These are phyloP conservation scores for Cyphomyrus discorhynchus DNA, from an alignment of 2,113 vertebrate species.

Conservation along the genomic window DNA sequence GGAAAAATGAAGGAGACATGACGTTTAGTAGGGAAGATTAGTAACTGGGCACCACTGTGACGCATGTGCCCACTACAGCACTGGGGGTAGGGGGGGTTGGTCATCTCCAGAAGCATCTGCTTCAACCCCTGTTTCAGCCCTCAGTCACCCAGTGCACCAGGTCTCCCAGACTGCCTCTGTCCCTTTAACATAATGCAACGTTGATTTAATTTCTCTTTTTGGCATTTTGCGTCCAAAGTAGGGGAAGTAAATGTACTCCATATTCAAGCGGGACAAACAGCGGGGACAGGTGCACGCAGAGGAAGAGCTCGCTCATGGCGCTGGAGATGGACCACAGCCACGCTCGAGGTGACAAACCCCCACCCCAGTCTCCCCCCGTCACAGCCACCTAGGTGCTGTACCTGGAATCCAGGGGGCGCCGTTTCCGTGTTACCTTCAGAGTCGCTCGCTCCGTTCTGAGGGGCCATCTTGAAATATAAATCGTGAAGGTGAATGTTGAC, in stretches of 20 bases:
- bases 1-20: neutral
- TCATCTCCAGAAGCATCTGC: neutral
- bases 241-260: neutral
- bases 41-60: neutral
- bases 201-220: neutral
- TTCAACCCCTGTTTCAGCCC: neutral
- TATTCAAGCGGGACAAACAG: neutral
- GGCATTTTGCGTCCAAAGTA: neutral
- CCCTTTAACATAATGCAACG: neutral
- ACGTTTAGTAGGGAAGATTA: neutral
- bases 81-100: neutral
- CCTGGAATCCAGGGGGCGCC: conserved; percentile 54
- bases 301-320: neutral
- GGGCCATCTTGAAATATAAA: conserved; percentile 46
- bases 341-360: neutral
- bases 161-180: neutral
- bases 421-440: conserved; percentile 45
- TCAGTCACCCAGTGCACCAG: neutral
- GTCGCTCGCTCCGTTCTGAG: conserved; percentile 43
- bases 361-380: neutral
- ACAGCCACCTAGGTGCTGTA: conserved; percentile 30
- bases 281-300: neutral
- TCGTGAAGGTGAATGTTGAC: conserved; percentile 10
- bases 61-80: neutral
- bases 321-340: neutral